Base-by-base conservation (phyloP, 2,797 vertebrate species). In the Sebastes cheni region DNA sequence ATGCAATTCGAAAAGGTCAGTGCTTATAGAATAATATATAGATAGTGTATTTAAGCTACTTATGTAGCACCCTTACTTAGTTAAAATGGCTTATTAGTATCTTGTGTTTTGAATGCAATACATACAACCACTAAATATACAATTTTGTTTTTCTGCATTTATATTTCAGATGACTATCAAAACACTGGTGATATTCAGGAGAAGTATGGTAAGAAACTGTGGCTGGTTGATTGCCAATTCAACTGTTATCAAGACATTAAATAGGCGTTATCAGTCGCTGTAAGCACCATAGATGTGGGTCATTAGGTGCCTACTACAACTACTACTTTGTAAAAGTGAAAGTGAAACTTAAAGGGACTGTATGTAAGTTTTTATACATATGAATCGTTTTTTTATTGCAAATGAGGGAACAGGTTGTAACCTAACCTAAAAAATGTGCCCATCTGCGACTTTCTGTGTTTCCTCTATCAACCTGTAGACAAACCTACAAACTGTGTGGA, bases 401-500 rank as follows among this genome's bases (percentile, higher is more conserved):
- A 25, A 25, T 25, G 25, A 25, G 25, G 25, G 25, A 25, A 25
- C 25, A 25, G 25, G 25, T 25, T 25, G 25, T 25, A 25, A 25
- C 25, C 25, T 25, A 25, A 25, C 25, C 25, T 25, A 25, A 25
- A 25, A 25, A 25, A 25, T 25, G 25, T 25, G 25, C 25, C 25
- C 3, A 25, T 25, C 3, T 25, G 25, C 25, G 25, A 25, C 25
- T 64, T 75, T 83, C 46, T 81, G 36, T 52, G 85, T 25, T 25
- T 25, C 25, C 25, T 25, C 25, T 25, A 25, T 25, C 25, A 25
- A 25, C 25, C 25, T 25, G 25, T 25, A 25, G 25, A 25, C 25
- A 25, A 25, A 25, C 25, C 25, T 25, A 25, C 25, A 25, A 25
- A 25, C 25, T 25, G n/a, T 42, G 22, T 87, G 29, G 86, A 87